Base-by-base conservation (phyloP, 2,113 vertebrate genomes). In the Paedocypris sp. region DNA sequence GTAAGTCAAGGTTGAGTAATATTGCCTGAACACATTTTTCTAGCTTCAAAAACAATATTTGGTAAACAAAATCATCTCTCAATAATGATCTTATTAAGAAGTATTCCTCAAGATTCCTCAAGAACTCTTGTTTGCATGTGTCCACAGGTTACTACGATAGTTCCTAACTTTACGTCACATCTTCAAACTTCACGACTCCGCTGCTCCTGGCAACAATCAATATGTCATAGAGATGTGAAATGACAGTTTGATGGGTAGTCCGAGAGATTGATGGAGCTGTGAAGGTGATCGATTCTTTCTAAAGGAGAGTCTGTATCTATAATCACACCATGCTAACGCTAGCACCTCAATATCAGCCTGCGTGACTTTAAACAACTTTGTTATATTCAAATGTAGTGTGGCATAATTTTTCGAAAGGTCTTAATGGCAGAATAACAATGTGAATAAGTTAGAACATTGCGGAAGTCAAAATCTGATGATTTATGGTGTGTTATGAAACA, bases 191-290 rank as follows among this genome's bases (percentile, higher is more conserved):
- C 26, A 38, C 50, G 32, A 28, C 29, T 29, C 52, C 28, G 38
- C 43, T 51, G 20, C 22, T 26, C 38, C 46, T 67, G 48, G 46
- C 36, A 58, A 57, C 46, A 64, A 72, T 75, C 73, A 75, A 69
- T 75, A 70, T 72, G 69, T 69, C 69, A 72, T 72, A 69, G 32
- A 62, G 58, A 68, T 74, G 65, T 71, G 59, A 65, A 74, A 74
- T 71, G 56, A 43, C 64, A 60, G 64, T 72, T 26, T 60, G 38
- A 67, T 72, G 56, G 61, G 54, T 35, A 42, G 48, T 8, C 62
- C 43, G 62, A 46, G 19, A 49, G 31, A 63, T 23, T 60, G 41
- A 13, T 56, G 15, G 31, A 13, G 62, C 42, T 15, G 38, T 50
- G 42, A 36, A 15, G 48, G 32, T 52, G 56, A 72, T 69, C 67